Conservation (phyloP, 2,797 vertebrate genomes). For the Phalloptychus januarius region DNA sequence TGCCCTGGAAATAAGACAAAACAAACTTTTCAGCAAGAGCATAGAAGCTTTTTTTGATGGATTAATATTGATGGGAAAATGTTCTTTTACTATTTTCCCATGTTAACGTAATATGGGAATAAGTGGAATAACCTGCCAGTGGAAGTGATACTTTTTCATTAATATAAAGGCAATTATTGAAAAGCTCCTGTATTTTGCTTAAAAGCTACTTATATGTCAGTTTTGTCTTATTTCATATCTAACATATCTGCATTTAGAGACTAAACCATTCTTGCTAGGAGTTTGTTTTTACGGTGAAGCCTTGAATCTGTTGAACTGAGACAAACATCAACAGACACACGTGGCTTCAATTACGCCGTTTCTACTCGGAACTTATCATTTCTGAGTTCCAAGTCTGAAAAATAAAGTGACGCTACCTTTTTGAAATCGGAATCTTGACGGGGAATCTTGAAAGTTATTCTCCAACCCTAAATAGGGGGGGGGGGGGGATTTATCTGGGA, state of each 20-base stretch:
- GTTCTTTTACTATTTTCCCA: too few species aligned
- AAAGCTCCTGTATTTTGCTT: not conserved
- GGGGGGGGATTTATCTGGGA: too few species aligned
- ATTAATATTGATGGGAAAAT: too few species aligned
- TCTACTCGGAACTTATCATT: not conserved
- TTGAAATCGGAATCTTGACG: not conserved
- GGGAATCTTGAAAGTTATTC: not conserved
- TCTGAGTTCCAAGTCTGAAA: not conserved
- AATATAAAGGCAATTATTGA: not conserved
- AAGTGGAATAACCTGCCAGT: not conserved
- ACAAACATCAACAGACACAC: not conserved
- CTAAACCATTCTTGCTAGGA: not conserved
- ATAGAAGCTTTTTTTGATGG: too few species aligned
- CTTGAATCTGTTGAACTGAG: not conserved
- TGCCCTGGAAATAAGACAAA: not conserved
- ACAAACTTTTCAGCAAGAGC: not conserved
- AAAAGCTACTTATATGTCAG: not conserved
- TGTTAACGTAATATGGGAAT: not conserved
- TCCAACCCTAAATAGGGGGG: not conserved
- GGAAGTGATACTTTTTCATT: not conserved
- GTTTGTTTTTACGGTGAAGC: not conserved
- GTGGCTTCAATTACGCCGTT: not conserved
- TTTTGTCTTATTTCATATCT: not conserved
- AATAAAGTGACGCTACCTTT: not conserved
- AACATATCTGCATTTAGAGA: not conserved